Evolutionary conservation across 2,113 vertebrate species (phyloP), one percentile per base, ranked within the genome.

Genomic region (Cryptomyrus ogoouensis): DNA sequence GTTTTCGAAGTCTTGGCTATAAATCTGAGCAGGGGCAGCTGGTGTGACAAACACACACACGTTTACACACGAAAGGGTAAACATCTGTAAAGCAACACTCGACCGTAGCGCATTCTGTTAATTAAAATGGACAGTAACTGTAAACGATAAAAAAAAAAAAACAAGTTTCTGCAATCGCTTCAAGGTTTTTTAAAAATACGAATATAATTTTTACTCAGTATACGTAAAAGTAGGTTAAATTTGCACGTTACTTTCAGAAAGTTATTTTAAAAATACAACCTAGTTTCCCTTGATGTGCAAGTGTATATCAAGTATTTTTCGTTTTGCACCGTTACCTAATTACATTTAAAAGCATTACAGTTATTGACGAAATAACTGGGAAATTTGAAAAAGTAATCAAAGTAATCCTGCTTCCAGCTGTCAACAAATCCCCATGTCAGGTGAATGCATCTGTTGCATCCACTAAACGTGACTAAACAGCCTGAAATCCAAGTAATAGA

Each of bases 391-490:
- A 80, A 7, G 74, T 19, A 42, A 42, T 80, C 74, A 70, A 80
- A 42, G 35, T 42, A 80, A 42, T 21, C 15, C 35, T 80, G 35
- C 35, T 80, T 80, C 74, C 31, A 42, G 35, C 74, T 83, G 74
- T 89, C 88, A 83, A 89, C 88, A 89, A 77, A 83, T 35, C 80
- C 89, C 89, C 53, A 47, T 19, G 52, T 24, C 87, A 88, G 87
- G 87, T 66, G 56, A 19, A 24, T 62, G 6, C 19, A 46, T 42
- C 39, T 21, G 31, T 24, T 44, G 35, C 31, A 62, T 24, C 31
- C 52, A 24, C 10, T 2, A 39, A 58, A 17, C 50, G 1, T 35
- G 44, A 15, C 52, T 39, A 31, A 50, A 44, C 35, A 77, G 9
- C 27, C 27, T 49, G 42, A 35, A 47, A 46, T 56, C 12, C 58